Conservation (phyloP, 1,140 invertebrate species). For the Drosophila nebulosa region DNA sequence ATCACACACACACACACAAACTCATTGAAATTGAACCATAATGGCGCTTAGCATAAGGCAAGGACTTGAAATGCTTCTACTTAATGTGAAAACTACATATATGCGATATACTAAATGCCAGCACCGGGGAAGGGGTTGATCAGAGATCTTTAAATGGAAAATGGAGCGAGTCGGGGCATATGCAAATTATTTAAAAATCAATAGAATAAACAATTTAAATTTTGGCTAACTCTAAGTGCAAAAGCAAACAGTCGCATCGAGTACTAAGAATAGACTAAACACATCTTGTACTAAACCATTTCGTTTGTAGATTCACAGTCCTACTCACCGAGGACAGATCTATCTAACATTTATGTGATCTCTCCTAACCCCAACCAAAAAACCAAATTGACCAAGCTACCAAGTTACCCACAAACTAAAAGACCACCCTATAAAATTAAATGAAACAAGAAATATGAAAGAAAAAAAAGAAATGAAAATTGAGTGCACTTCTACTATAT, state of each 20-base stretch:
- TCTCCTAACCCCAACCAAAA: not conserved
- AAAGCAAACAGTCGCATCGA: no score
- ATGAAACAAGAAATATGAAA: not conserved
- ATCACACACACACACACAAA: slow-evolving; percentile 41
- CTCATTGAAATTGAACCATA: slow-evolving; percentile 18
- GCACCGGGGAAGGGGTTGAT: not conserved
- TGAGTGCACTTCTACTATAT: slow-evolving; percentile 42
- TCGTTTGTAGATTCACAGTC: no score
- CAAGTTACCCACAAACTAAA: slow-evolving; percentile 52
- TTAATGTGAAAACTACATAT: not conserved
- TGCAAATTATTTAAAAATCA: not conserved
- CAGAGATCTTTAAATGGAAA: not conserved
- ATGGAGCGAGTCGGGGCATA: no score
- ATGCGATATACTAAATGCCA: slow-evolving; percentile 2
- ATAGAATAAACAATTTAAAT: not conserved
- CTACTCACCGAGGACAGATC: not conserved
- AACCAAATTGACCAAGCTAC: slow-evolving; percentile 65
- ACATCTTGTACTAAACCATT: no score
- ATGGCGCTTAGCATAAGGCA: slow-evolving; percentile 49
- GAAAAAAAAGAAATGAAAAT: not conserved
- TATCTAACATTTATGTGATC: slow-evolving; percentile 4
- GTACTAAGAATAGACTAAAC: no score
- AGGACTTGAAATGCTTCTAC: slow-evolving; percentile 31
- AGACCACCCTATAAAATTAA: slow-evolving; percentile 30
- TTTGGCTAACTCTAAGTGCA: no score